Base-by-base conservation (phyloP, 2,797 vertebrate genomes). In the Sebastes steindachneri region DNA sequence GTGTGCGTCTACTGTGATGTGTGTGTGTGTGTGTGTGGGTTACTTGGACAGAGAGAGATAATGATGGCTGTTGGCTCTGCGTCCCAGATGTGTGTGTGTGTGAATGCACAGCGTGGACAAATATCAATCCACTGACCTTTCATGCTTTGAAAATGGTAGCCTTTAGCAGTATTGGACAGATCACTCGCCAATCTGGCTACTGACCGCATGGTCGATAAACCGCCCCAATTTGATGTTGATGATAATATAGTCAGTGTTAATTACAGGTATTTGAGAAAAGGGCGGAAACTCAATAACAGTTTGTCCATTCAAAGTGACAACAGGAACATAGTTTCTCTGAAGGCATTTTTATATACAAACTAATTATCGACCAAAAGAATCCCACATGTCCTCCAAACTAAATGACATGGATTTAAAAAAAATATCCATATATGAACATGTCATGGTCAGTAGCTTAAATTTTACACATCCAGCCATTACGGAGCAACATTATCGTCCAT, bases 111-210 rank as follows among this genome's bases (percentile, higher is more conserved):
- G 11, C 9, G 0, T 31, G 37, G 64, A 67, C 25, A 48, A 71
- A 80, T 77, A 62, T 81, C 76, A 88, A 71, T 68, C 51, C 48
- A 53, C 48, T 71, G 57, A 86, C 84, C 79, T 83, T 79, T 91
- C 75, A 7, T 66, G n/a, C 59, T 63, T 25, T 19, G 74, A 63
- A 82, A 75, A 41, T 25, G 48, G 45, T 51, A 75, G 57, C 72
- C 66, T 26, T 62, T 69, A 70, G 63, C 60, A 54, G 70, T 57
- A 65, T 19, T 4, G 15, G 48, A 41, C 11, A 17, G 23, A 35
- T 41, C 9, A 19, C 9, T 1, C n/a, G 51, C 45, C 48, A 63
- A 54, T 60, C 31, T 1, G 26, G 48, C 33, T 1, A 26, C 21
- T 51, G 9, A 21, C 60, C 19, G 6, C 31, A 57, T 19, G 10